phyloP scores from a whole-genome alignment of 2,113 vertebrate species.

The Oryzias woworae region DNA sequence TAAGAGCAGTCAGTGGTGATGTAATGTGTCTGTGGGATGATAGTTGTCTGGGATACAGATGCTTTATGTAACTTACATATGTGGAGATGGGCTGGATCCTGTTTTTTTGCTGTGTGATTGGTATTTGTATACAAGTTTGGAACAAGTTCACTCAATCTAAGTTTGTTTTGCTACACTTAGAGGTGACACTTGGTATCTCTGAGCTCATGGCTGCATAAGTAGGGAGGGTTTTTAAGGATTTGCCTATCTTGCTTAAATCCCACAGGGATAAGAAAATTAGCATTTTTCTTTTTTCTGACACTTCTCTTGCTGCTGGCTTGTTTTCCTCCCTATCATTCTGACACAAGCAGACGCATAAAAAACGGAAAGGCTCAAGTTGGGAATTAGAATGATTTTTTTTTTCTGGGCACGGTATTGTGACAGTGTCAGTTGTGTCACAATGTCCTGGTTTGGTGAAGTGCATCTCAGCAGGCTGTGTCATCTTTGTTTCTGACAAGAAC shows the following conservation, averaged over 20 bases:
- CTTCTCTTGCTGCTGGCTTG: slow-evolving; percentile 8
- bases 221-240: slow-evolving; percentile 48
- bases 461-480: slow-evolving; percentile 17
- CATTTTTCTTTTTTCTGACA: slow-evolving; percentile 47
- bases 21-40: slow-evolving; percentile 22
- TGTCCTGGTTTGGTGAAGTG: slow-evolving; percentile 25
- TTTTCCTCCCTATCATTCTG: slow-evolving; percentile 14
- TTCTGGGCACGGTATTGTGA: slow-evolving; percentile 14
- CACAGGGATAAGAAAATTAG: background rate
- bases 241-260: slow-evolving; percentile 35
- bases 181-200: slow-evolving; percentile 15
- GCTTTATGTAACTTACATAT: slow-evolving; percentile 28
- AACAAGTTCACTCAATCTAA: background rate
- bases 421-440: slow-evolving; percentile 28
- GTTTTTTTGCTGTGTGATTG: background rate
- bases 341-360: slow-evolving; percentile 7
- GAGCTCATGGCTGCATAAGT: slow-evolving; percentile 23
- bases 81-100: slow-evolving; percentile 1
- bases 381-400: background rate
- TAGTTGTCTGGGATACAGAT: slow-evolving; percentile 30
- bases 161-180: slow-evolving; percentile 12
- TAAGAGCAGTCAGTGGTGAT: slow-evolving; percentile 29
- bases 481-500: slow-evolving; percentile 3
- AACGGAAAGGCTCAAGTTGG: slow-evolving; percentile 12
- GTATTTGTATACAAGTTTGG: background rate